Percentiles rank a stretch among this genome's conserved stretches.
These are phyloP conservation scores for Steinernema carpocapsae DNA, from an alignment of 2,888 invertebrate species.

Conservation along the genomic window DNA sequence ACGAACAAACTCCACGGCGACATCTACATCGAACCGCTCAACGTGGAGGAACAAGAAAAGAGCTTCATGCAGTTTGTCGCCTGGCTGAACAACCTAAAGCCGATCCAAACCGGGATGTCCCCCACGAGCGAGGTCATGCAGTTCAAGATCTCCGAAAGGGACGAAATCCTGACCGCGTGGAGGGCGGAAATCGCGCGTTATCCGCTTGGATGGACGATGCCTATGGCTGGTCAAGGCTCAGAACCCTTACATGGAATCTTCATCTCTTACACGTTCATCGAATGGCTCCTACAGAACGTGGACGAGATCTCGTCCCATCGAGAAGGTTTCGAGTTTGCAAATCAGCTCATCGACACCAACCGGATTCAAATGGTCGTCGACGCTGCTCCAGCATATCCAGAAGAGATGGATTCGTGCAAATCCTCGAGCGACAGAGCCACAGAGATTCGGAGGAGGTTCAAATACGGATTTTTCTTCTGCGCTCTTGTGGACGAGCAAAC, in stretches of 20 bases:
- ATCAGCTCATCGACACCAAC: slow-evolving; percentile 41
- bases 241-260: slow-evolving; percentile 40
- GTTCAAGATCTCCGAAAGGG: slow-evolving; percentile 2
- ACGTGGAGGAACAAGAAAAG: slow-evolving; percentile 42
- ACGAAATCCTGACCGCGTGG: neutral
- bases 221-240: neutral
- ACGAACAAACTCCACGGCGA: neutral
- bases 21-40: neutral
- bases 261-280: slow-evolving; percentile 53
- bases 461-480: slow-evolving; percentile 90
- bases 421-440: slow-evolving; percentile 37
- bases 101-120: neutral
- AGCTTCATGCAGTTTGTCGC: slow-evolving; percentile 50
- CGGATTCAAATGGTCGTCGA: slow-evolving; percentile 37
- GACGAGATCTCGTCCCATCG: slow-evolving; percentile 39
- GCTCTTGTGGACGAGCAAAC: slow-evolving; percentile 75
- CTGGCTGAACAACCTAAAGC: slow-evolving; percentile 38
- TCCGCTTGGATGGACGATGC: neutral
- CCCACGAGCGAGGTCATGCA: neutral
- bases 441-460: slow-evolving; percentile 73
- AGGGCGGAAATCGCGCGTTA: neutral
- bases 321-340: slow-evolving; percentile 46
- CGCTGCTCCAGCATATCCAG: slow-evolving; percentile 28
- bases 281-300: slow-evolving; percentile 50
- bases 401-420: slow-evolving; percentile 41